Conservation (phyloP, 2,797 vertebrate species). For the Acipenser ruthenus region DNA sequence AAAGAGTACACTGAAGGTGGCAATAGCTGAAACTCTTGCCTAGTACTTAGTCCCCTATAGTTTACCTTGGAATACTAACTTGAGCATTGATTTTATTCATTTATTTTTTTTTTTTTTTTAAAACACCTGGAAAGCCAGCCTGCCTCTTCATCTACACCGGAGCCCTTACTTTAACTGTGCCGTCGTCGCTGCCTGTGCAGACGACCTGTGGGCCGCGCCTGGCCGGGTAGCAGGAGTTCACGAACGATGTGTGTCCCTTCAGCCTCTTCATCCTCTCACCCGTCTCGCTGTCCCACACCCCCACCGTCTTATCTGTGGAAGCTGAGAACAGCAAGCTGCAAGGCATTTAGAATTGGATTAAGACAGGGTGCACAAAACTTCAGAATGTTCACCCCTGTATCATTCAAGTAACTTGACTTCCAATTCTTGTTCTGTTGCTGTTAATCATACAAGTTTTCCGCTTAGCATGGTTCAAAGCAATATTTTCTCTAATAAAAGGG, state of each 20-base stretch:
- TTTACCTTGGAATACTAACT: too few species aligned
- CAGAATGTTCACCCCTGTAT: not conserved
- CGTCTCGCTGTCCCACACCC: conserved; percentile 95
- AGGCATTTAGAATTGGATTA: not conserved
- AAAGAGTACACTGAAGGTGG: too few species aligned
- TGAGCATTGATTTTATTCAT: too few species aligned
- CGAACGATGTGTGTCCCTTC: conserved; percentile 95
- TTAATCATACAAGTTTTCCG: not conserved
- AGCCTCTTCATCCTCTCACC: conserved; percentile 90
- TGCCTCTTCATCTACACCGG: not conserved
- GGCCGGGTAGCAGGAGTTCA: conserved; percentile 94
- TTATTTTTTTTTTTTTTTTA: too few species aligned
- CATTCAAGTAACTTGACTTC: too few species aligned
- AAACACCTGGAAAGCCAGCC: too few species aligned
- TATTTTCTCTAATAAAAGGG: not conserved
- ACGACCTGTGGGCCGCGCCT: conserved; percentile 89
- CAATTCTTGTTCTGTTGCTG: too few species aligned
- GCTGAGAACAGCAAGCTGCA: conserved; percentile 88
- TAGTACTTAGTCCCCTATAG: too few species aligned
- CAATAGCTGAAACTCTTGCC: too few species aligned
- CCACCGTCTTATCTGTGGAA: conserved; percentile 94
- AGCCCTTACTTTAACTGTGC: conserved; percentile 82
- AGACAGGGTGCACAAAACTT: not conserved
- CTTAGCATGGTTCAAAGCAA: not conserved
- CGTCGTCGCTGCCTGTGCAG: conserved; percentile 93